Evolutionary conservation across 2,113 vertebrate genomes (phyloP), one percentile per base, ranked within the genome.

Genomic region (Sciurus niger): DNA sequence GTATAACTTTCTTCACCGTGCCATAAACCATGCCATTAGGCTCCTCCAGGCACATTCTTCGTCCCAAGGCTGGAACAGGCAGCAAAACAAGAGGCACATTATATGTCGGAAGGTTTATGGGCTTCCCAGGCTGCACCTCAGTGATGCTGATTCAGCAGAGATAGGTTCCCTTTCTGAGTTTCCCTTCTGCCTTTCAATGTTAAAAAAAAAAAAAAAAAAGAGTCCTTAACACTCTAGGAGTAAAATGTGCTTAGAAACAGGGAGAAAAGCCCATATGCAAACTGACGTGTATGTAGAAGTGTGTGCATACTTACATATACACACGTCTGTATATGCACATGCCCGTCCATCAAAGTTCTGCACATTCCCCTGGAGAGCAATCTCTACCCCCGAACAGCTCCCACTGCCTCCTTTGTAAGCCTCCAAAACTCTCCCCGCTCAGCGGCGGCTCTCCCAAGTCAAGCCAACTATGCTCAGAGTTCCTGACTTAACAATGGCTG

Each of bases 231-330:
- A 37, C 8, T 76, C 76, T 55, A 32, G 37, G 60, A 94, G 14
- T 34, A 79, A 90, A 76, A 58, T 76, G 74, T 89, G n/a, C 93
- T 95, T 97, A 80, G 46, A 89, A 89, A 93, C 7, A 20, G 30
- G 0, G 13, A 63, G 4, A 76, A 67, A 68, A 48, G 24, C 17
- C 16, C 37, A 67, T 43, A 79, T 14, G 18, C 7, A 65, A 2
- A 28, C 6, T n/a, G 14, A 51, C 34, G 37, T 14, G n/a, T 16
- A 46, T 14, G 2, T 34, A 2, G 43, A 60, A 32, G 30, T n/a
- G 53, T n/a, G 20, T 68, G 32, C 12, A 51, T 51, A 68, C 11
- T 8, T 8, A 65, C 8, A 51, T 8, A 30, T 58, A 65, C 11
- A 30, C 63, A 67, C 65, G 16, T 3, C 32, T n/a, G 2, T 6